Evolutionary conservation across 1,140 invertebrate genomes (phyloP).

Genomic region (Sarcophaga bullata): DNA sequence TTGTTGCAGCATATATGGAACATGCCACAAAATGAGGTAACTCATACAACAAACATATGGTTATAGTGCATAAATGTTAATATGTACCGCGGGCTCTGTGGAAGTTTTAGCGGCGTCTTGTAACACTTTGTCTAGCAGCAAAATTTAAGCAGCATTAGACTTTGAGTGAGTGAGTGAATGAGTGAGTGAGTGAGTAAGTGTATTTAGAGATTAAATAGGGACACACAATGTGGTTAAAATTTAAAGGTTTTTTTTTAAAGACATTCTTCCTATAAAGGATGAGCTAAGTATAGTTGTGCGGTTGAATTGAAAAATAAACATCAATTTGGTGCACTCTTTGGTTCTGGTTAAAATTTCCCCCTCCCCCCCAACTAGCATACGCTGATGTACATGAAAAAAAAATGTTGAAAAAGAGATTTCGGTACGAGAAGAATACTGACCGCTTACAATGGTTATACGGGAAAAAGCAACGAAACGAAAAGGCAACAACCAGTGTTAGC

Average conservation of each 20-base stretch:
- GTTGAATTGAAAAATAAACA: too few relatives aligned
- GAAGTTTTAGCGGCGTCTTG: constrained; percentile 13
- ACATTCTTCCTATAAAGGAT: too few relatives aligned
- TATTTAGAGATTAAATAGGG: neutral
- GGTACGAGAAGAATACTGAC: neutral
- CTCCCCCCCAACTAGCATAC: too few relatives aligned
- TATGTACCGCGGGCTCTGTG: neutral
- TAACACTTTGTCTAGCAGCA: constrained; percentile 34
- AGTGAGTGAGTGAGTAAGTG: too few relatives aligned
- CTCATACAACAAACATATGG: neutral
- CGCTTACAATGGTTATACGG: neutral
- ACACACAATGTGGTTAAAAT: neutral
- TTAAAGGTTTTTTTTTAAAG: too few relatives aligned
- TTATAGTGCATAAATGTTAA: neutral
- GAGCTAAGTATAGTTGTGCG: too few relatives aligned
- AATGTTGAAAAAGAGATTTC: too few relatives aligned
- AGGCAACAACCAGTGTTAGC: constrained; percentile 21
- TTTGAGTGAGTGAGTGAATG: too few relatives aligned
- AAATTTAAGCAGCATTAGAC: neutral
- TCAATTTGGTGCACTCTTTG: too few relatives aligned
- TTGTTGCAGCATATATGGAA: constrained; percentile 30
- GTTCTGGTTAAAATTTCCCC: too few relatives aligned
- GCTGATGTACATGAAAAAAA: too few relatives aligned
- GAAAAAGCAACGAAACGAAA: too few relatives aligned
- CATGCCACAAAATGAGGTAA: constrained; percentile 23